phyloP scores from a whole-genome alignment of 2,797 vertebrate species.

The Urosaurus nigricauda region DNA sequence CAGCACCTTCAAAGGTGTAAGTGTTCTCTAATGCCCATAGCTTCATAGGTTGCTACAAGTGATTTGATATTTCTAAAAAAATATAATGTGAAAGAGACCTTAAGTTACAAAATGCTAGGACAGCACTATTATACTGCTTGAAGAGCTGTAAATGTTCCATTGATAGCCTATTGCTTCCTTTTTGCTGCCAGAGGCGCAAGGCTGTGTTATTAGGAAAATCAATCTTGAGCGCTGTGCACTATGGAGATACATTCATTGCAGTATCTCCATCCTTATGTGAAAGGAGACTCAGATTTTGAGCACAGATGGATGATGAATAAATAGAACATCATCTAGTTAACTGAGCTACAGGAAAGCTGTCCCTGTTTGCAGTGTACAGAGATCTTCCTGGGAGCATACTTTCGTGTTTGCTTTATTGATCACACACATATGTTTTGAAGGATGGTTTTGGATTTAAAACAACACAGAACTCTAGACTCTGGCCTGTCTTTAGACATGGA shows the following conservation, averaged over 20 bases:
- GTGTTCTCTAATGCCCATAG: neutral
- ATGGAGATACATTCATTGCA: neutral
- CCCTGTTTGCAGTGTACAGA: constrained; percentile 23
- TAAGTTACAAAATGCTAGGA: neutral
- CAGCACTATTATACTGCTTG: neutral
- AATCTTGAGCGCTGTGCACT: neutral
- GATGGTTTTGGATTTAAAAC: neutral
- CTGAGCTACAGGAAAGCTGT: neutral
- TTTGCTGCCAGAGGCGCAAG: neutral
- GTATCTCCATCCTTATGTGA: neutral
- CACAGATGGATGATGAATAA: constrained; percentile 23
- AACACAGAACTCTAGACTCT: neutral
- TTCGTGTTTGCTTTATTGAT: constrained; percentile 25
- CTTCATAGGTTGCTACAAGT: neutral
- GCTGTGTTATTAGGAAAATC: neutral
- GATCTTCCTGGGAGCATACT: neutral
- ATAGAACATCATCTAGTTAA: constrained; percentile 19
- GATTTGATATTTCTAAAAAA: neutral
- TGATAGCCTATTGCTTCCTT: neutral
- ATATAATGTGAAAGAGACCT: too few relatives aligned
- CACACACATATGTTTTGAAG: constrained; percentile 7
- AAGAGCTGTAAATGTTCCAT: neutral
- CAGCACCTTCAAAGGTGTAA: neutral
- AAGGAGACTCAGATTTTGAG: neutral
- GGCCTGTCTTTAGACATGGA: neutral